Evolutionary conservation across 2,888 invertebrate genomes (phyloP).

Genomic region (Timema cristinae): DNA sequence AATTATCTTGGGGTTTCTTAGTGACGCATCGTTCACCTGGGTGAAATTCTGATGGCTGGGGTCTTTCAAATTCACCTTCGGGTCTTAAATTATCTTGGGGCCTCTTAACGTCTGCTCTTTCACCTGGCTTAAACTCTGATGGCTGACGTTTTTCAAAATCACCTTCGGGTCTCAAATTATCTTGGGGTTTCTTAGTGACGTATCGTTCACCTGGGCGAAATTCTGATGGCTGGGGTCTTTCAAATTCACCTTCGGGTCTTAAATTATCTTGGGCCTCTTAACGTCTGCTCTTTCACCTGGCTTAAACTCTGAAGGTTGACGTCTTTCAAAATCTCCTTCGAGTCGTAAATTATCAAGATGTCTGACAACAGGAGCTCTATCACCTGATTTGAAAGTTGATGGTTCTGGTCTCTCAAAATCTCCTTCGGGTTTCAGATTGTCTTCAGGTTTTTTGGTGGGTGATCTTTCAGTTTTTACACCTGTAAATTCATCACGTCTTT

Average conservation of each 20-base stretch:
- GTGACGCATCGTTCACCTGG: slow-evolving; percentile 31
- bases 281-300: slow-evolving; percentile 41
- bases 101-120: slow-evolving; percentile 36
- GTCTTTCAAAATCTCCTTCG: slow-evolving; percentile 51
- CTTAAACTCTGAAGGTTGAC: slow-evolving; percentile 43
- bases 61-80: slow-evolving; percentile 47
- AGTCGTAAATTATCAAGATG: slow-evolving; percentile 48
- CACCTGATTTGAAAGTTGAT: slow-evolving; percentile 47
- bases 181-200: slow-evolving; percentile 25
- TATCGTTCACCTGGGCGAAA: slow-evolving; percentile 31
- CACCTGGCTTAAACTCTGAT: slow-evolving; percentile 29
- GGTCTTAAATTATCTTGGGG: slow-evolving; percentile 47
- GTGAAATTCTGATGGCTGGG: slow-evolving; percentile 14
- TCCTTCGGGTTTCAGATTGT: slow-evolving; percentile 52
- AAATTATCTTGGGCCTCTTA: slow-evolving; percentile 43
- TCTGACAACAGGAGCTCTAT: slow-evolving; percentile 39
- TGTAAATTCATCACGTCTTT: slow-evolving; percentile 26
- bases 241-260: slow-evolving; percentile 37
- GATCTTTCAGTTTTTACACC: slow-evolving; percentile 27
- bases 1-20: slow-evolving; percentile 34
- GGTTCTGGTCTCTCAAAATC: slow-evolving; percentile 46
- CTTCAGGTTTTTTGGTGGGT: slow-evolving; percentile 19
- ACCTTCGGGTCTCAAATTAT: slow-evolving; percentile 30
- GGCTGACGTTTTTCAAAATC: slow-evolving; percentile 33
- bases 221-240: slow-evolving; percentile 34